A percentile compares a stretch with the other conserved stretches of the same genome.
Conservation (phyloP, 2,888 invertebrate genomes). For the Stenodema calcarata region DNA sequence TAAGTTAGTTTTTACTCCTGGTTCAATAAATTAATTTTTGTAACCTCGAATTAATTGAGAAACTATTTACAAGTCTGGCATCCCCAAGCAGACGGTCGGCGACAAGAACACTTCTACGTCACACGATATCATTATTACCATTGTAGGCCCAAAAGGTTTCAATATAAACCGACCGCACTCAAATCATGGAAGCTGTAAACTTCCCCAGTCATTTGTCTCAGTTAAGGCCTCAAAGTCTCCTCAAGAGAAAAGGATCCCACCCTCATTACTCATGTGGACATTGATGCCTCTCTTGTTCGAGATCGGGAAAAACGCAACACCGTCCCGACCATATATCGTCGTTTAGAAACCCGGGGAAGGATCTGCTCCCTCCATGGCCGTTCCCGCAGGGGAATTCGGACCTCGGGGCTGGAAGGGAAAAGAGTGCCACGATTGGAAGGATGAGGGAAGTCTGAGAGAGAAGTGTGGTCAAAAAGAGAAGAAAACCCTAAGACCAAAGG, state of each 20-base stretch:
- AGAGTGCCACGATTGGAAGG: neutral
- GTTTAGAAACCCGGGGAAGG: neutral
- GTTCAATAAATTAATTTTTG: too few species aligned
- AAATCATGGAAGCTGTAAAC: slow-evolving; percentile 35
- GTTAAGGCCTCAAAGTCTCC: slow-evolving; percentile 8
- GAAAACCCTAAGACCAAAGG: neutral
- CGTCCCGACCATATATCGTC: slow-evolving; percentile 38
- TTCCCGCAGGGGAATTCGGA: slow-evolving; percentile 10
- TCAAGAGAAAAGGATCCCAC: neutral
- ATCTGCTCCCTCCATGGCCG: neutral
- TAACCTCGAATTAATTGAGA: too few species aligned
- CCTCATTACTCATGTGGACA: slow-evolving; percentile 43
- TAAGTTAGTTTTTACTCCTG: too few species aligned
- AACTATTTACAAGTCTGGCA: too few species aligned
- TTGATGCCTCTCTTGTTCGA: slow-evolving; percentile 25
- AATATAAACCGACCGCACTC: slow-evolving; percentile 2
- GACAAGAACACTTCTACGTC: too few species aligned
- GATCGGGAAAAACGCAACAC: neutral
- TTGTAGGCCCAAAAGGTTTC: neutral
- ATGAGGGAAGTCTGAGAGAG: neutral
- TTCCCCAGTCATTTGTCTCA: slow-evolving; percentile 8
- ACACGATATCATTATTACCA: neutral
- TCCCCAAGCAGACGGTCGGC: too few species aligned
- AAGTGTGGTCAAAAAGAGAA: neutral
- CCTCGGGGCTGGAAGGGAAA: neutral